Base-by-base conservation (phyloP, 2,888 invertebrate species). In the Drosophila nr. perissopoda region DNA sequence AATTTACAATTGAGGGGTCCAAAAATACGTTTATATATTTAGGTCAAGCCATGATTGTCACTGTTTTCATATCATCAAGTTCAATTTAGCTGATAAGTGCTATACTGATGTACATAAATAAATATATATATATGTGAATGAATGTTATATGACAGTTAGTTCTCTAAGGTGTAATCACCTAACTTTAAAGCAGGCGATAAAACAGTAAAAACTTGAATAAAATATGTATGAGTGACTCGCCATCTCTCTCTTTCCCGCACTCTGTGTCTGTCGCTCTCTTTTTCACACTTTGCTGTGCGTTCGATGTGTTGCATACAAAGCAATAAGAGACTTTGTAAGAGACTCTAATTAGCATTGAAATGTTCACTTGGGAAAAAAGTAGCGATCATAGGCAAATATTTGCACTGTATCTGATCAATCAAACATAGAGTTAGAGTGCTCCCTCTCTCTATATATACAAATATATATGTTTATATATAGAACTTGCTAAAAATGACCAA, bases 321-420 rank as follows among this genome's bases (percentile, higher is more conserved):
- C 27, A 49, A 59, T 51, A 49, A 65, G 58, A 70, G 52, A 40
- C 54, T 66, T 46, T 33, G 10, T 33, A 33, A 33, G 33, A 33
- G 33, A 33, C 1, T 29, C 16, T 64, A 79, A 83, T 83, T 83
- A 81, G 70, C 82, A 81, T 81, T 83, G 79, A 81, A 78, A 76
- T 70, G 68, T 81, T 65, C 79, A 74, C 60, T 79, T 70, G 72
- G 69, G 68, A 61, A 78, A 76, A 49, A 66, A 69, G 67, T 31
- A 53, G 60, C 63, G 53, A 42, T 40, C 58, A 13, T 34, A 63
- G 56, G 42, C 52, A 70, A 77, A 59, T 63, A 68, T 53, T 56
- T 70, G 57, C 69, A 70, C 66, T 82, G 70, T 57, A 60, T 68
- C 70, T 67, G 70, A 67, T 54, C 63, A 73, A 73, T 52, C 68